Conservation (phyloP, 2,888 invertebrate species). For the Macrosiphum euphorbiae region DNA sequence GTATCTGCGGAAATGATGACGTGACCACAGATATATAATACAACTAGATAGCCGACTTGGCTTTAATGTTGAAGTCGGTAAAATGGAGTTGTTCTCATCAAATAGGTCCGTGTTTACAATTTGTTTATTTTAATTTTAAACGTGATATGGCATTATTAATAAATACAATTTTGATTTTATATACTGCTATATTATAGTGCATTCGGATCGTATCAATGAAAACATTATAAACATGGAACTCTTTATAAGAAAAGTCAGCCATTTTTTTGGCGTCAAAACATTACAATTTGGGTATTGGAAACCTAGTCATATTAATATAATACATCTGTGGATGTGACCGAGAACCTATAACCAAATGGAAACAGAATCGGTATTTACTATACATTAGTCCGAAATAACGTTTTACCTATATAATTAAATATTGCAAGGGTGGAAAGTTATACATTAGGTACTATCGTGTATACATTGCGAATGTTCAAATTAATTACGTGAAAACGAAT, state of each 20-base stretch:
- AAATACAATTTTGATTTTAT: neutral
- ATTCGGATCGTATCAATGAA: neutral
- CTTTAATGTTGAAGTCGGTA: neutral
- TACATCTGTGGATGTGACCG: neutral
- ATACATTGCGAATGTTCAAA: neutral
- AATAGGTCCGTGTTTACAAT: neutral
- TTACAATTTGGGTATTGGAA: neutral
- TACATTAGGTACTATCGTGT: neutral
- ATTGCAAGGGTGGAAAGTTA: neutral
- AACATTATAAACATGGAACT: neutral
- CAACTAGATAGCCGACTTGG: neutral
- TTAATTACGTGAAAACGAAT: neutral
- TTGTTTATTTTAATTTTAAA: neutral
- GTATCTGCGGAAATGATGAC: conserved; percentile 29
- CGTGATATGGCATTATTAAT: neutral
- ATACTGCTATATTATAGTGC: neutral
- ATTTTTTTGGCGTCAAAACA: neutral
- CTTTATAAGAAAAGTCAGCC: neutral
- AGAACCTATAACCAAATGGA: neutral
- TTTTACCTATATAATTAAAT: neutral
- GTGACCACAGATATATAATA: conserved; percentile 2
- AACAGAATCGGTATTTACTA: neutral
- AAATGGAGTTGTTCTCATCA: neutral
- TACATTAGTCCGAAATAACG: neutral
- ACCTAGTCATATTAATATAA: neutral